A percentile compares a stretch with the other conserved stretches of the same genome.
Evolutionary conservation across 1,140 invertebrate genomes (phyloP).

Genomic region (Batillaria attramentaria): DNA sequence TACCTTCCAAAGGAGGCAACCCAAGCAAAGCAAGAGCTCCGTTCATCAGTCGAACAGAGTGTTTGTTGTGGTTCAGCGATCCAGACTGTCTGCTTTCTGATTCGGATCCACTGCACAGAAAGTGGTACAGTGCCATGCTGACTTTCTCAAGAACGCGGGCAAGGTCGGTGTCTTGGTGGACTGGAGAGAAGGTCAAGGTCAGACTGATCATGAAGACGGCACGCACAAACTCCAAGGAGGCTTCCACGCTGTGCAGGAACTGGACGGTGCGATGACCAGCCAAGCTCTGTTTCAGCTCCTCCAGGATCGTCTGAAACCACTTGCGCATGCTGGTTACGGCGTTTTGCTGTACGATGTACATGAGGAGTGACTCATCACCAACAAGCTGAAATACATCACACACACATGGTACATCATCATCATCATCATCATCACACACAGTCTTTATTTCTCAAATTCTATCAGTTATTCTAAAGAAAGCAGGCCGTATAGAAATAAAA

Average conservation of each 20-base stretch:
- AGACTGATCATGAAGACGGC: constrained; percentile 36
- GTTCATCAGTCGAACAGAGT: constrained; percentile 22
- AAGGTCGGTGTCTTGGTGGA: constrained; percentile 21
- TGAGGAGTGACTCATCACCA: constrained; percentile 37
- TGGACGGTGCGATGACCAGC: constrained; percentile 15
- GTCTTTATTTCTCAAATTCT: background rate
- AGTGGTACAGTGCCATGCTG: constrained; percentile 32
- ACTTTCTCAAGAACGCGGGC: constrained; percentile 31
- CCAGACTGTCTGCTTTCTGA: background rate
- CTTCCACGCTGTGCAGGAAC: constrained; percentile 26
- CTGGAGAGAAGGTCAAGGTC: constrained; percentile 19
- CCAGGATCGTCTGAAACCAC: constrained; percentile 24
- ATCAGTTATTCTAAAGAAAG: background rate
- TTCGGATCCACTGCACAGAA: background rate
- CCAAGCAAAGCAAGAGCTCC: constrained; percentile 17
- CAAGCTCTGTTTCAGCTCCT: constrained; percentile 31
- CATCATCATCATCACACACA: background rate
- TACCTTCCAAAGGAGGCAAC: constrained; percentile 15
- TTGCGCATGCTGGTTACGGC: background rate
- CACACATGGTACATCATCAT: background rate
- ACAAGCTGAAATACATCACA: constrained; percentile 26
- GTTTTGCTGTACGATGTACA: constrained; percentile 27
- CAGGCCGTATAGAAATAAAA: no score
- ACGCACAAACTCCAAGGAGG: constrained; percentile 28
- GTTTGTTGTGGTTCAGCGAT: background rate